Evolutionary conservation across 2,888 invertebrate genomes (phyloP).

Genomic region (Allacma fusca): DNA sequence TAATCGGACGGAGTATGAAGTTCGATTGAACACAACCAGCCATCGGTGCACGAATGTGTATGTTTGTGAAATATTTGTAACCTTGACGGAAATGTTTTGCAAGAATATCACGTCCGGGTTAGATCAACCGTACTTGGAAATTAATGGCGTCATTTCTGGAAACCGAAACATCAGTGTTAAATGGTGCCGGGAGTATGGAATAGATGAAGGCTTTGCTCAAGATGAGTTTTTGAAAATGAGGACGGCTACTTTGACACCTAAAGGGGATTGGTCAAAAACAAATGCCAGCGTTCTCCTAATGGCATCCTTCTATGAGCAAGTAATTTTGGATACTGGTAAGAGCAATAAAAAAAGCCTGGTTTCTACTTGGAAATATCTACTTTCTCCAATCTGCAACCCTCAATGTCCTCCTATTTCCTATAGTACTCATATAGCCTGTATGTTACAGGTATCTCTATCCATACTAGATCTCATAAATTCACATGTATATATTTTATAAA

Average conservation of each 20-base stretch:
- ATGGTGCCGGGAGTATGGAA: slow-evolving; percentile 22
- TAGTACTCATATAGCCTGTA: too few species aligned
- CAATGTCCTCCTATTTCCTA: too few species aligned
- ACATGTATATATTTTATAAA: not conserved
- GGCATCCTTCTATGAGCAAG: not conserved
- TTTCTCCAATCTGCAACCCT: too few species aligned
- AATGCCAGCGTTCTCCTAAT: slow-evolving; percentile 20
- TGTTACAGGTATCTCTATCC: too few species aligned
- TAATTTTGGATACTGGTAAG: slow-evolving; percentile 18
- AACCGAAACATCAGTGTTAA: not conserved
- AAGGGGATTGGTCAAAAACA: slow-evolving; percentile 14
- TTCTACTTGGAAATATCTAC: too few species aligned
- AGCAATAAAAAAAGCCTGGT: not conserved
- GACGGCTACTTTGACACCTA: slow-evolving; percentile 9
- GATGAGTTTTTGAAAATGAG: slow-evolving; percentile 7
- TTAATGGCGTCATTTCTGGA: not conserved
- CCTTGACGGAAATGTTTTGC: slow-evolving; percentile 23
- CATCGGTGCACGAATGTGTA: not conserved
- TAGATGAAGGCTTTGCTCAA: not conserved
- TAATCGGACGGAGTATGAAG: slow-evolving; percentile 18
- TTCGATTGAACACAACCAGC: not conserved
- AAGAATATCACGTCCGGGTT: not conserved
- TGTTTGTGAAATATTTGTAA: slow-evolving; percentile 16
- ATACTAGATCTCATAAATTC: too few species aligned
- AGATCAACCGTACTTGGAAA: not conserved